Conservation (phyloP, 2,797 vertebrate species). For the Cuniculus paca region DNA sequence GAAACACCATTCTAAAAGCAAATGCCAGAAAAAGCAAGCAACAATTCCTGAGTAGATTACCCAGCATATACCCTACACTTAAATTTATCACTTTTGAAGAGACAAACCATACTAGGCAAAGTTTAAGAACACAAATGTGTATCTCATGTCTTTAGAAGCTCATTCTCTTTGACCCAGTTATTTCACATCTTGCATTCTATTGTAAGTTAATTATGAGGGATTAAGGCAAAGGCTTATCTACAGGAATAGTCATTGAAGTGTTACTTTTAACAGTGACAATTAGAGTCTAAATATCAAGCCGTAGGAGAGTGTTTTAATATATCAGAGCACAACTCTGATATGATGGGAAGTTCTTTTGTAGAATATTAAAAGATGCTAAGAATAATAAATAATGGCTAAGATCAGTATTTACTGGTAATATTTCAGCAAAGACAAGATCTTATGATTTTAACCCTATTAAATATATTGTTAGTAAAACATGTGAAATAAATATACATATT, state of each 20-base stretch:
- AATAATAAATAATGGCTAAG: background rate
- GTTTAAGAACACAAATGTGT: background rate
- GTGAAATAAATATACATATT: background rate
- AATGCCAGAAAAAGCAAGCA: background rate
- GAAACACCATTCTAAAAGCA: background rate
- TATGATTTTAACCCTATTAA: conserved; percentile 25
- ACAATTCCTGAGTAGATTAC: background rate
- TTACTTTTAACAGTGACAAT: conserved; percentile 58
- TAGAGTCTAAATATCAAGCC: background rate
- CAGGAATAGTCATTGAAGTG: conserved; percentile 21
- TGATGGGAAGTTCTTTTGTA: conserved; percentile 22
- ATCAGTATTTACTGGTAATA: background rate
- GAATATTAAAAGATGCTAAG: background rate
- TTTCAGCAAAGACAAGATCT: background rate
- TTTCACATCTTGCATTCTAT: background rate
- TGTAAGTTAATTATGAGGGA: conserved; percentile 47
- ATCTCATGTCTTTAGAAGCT: background rate
- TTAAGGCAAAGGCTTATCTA: conserved; percentile 51
- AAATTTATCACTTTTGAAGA: background rate
- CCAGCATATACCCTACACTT: background rate
- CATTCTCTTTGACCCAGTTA: conserved; percentile 14
- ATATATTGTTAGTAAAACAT: conserved; percentile 45
- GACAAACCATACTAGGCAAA: background rate
- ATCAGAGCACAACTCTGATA: background rate
- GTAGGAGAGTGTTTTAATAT: background rate